A percentile compares a stretch with the other conserved stretches of the same genome.
These are phyloP conservation scores for Tetrao urogallus DNA, from an alignment of 2,113 vertebrate species.

Conservation along the genomic window DNA sequence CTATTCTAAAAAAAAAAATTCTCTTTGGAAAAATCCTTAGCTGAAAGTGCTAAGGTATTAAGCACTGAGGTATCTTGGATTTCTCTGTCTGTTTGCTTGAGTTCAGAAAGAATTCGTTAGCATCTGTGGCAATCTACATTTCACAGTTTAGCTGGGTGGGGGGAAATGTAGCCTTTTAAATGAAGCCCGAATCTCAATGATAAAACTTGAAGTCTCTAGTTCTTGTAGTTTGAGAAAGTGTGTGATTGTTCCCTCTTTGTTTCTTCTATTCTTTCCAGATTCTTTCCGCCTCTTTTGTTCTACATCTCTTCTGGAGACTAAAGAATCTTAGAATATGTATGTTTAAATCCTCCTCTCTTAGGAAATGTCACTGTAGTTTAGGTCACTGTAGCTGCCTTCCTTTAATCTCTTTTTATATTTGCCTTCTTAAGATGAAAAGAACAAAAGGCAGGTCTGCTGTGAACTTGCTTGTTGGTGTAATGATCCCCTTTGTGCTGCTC, in stretches of 20 bases:
- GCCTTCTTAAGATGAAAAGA: not conserved
- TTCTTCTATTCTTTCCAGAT: not conserved
- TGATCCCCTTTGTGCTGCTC: not conserved
- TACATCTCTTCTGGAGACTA: not conserved
- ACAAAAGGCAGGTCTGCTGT: not conserved
- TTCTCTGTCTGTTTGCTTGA: not conserved
- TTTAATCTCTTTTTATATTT: not conserved
- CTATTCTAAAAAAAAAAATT: not conserved
- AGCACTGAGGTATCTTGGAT: not conserved
- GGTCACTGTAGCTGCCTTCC: not conserved
- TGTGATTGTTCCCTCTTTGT: not conserved
- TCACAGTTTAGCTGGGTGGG: not conserved
- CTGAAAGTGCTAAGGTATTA: not conserved
- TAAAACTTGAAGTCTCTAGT: not conserved
- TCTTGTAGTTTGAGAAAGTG: not conserved
- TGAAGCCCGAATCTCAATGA: not conserved
- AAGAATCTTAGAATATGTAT: not conserved
- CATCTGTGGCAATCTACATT: not conserved
- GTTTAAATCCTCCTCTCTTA: not conserved
- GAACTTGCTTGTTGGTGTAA: not conserved
- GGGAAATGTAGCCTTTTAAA: not conserved
- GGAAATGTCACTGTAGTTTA: not conserved
- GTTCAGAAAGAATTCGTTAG: not conserved
- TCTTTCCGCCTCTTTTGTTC: not conserved
- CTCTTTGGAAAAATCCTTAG: not conserved